phyloP scores from a whole-genome alignment of 1,140 invertebrate genomes.

The Metopolophium dirhodum region DNA sequence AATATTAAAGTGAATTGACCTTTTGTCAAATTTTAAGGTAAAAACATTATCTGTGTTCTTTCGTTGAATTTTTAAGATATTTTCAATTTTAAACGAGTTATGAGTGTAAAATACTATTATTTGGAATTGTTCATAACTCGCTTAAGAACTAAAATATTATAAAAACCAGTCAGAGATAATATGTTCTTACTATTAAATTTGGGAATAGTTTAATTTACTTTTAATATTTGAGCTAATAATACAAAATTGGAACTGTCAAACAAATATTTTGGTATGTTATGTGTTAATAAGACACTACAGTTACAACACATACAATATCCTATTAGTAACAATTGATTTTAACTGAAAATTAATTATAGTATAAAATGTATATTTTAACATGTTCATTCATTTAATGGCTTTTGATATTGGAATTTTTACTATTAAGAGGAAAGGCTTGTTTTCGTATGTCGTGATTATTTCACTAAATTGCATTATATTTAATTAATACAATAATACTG shows the following conservation, averaged over 20 bases:
- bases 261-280: not conserved
- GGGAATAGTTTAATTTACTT: not conserved
- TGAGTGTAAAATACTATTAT: not conserved
- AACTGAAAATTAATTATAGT: not conserved
- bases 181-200: not conserved
- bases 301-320: not conserved
- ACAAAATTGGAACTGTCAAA: not conserved
- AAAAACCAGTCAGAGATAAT: not conserved
- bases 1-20: not conserved
- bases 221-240: not conserved
- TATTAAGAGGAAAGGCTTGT: slow-evolving; percentile 24
- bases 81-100: not conserved
- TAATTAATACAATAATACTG: slow-evolving; percentile 12
- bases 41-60: not conserved
- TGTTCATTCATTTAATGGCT: not conserved
- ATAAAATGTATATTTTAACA: not conserved
- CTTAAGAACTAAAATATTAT: not conserved
- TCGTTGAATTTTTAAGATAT: not conserved
- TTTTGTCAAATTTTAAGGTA: not conserved
- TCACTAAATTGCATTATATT: not conserved
- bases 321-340: not conserved
- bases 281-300: not conserved
- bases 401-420: not conserved
- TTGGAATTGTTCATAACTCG: not conserved
- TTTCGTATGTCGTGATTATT: not conserved